Evolutionary conservation across 2,888 invertebrate species (phyloP).

Genomic region (Drosophila subsilvestris): DNA sequence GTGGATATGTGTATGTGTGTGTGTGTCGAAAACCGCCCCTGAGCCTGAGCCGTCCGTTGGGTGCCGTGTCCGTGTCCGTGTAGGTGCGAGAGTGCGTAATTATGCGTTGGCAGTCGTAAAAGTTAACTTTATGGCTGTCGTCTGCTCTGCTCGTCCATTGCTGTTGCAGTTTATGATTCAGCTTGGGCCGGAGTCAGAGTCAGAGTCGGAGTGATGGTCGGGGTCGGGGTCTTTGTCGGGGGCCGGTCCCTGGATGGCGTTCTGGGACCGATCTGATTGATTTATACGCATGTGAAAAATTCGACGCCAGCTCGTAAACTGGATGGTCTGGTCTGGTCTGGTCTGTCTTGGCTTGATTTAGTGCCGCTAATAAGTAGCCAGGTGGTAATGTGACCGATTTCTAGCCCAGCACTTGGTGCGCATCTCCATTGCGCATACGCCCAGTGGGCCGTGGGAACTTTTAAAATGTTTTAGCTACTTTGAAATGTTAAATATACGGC

Average conservation of each 20-base stretch:
- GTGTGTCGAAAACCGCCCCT: constrained; percentile 39
- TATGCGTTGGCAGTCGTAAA: constrained; percentile 75
- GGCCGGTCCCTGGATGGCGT: constrained; percentile 5
- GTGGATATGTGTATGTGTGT: constrained; percentile 15
- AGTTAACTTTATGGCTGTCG: constrained; percentile 68
- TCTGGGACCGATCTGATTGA: constrained; percentile 60
- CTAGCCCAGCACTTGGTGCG: constrained; percentile 34
- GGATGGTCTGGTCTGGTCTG: constrained; percentile 14
- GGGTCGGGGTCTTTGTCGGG: not conserved
- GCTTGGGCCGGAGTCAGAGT: constrained; percentile 22
- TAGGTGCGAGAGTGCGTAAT: constrained; percentile 72
- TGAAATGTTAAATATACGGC: not conserved
- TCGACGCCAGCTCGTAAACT: constrained; percentile 38
- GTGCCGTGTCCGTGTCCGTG: constrained; percentile 16
- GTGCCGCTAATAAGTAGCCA: constrained; percentile 50
- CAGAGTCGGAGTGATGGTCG: not conserved
- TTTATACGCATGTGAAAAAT: constrained; percentile 73
- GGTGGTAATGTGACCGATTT: constrained; percentile 43
- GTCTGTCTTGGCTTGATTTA: constrained; percentile 49
- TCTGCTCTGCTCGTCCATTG: constrained; percentile 31
- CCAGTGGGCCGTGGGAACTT: constrained; percentile 47
- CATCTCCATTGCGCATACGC: constrained; percentile 66
- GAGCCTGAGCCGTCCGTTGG: not conserved
- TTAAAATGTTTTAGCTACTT: not conserved
- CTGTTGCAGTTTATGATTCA: constrained; percentile 46